A percentile compares a stretch with the other conserved stretches of the same genome.
Evolutionary conservation across 2,113 vertebrate genomes (phyloP).

Genomic region (Daboia siamensis): DNA sequence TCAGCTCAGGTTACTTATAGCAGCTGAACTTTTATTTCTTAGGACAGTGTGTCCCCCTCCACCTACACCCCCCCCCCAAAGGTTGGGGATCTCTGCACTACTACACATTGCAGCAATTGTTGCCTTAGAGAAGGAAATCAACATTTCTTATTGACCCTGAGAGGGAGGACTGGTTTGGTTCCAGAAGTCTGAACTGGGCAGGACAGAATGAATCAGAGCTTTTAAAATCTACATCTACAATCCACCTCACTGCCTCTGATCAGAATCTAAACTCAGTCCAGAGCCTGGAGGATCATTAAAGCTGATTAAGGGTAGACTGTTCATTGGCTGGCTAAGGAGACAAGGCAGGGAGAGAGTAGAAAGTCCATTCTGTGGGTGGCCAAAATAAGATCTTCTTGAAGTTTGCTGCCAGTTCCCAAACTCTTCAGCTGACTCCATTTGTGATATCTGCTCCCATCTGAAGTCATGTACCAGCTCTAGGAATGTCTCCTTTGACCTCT

Average conservation of each 20-base stretch:
- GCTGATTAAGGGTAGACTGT: background rate
- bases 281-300: background rate
- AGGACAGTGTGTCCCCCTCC: background rate
- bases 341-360: background rate
- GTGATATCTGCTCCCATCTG: background rate
- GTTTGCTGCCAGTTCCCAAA: background rate
- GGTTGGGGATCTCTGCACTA: no score
- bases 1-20: background rate
- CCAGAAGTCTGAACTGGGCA: background rate
- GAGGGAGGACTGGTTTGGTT: background rate
- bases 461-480: background rate
- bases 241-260: background rate
- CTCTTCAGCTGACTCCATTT: background rate
- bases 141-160: background rate
- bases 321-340: background rate
- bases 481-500: slow-evolving; percentile 24
- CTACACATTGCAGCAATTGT: background rate
- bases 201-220: background rate
- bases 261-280: background rate
- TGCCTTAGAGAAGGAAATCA: background rate
- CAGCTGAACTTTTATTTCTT: background rate
- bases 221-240: background rate
- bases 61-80: no score
- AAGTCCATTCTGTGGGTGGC: background rate
- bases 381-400: background rate